Percentiles rank a stretch among this genome's conserved stretches.
phyloP scores from a whole-genome alignment of 2,113 vertebrate species.

The Murina feae region DNA sequence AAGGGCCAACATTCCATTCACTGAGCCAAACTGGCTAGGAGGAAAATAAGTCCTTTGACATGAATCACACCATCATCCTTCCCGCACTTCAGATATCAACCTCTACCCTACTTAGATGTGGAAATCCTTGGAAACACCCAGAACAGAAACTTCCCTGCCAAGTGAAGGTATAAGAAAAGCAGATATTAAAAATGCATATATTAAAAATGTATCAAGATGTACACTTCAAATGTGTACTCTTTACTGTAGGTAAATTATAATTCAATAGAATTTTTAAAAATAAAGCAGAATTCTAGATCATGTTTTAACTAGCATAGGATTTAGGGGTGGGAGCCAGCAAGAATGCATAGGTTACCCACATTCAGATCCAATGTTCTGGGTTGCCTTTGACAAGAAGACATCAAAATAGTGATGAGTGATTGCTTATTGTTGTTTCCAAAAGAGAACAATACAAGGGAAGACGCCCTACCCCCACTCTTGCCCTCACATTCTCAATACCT shows the following conservation, averaged over 20 bases:
- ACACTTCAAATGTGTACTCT: background rate
- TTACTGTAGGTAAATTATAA: background rate
- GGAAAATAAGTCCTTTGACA: background rate
- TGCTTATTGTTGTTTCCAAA: background rate
- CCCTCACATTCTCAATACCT: background rate
- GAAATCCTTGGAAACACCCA: background rate
- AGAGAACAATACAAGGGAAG: background rate
- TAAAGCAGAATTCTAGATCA: background rate
- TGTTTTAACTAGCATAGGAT: background rate
- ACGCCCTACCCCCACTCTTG: background rate
- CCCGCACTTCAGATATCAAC: rapidly evolving
- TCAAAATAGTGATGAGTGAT: background rate
- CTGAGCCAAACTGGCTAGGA: no score
- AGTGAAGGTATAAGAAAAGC: background rate
- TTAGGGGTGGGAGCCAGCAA: background rate
- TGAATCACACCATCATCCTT: background rate
- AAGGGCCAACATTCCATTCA: no score
- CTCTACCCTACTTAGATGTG: rapidly evolving
- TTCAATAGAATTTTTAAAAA: background rate
- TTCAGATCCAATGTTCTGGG: background rate
- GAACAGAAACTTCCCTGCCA: background rate
- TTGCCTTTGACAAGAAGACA: background rate
- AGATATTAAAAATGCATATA: background rate
- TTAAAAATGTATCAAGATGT: background rate
- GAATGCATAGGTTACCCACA: background rate